Evolutionary conservation across 2,888 invertebrate species (phyloP).

Genomic region (Panorpa germanica): DNA sequence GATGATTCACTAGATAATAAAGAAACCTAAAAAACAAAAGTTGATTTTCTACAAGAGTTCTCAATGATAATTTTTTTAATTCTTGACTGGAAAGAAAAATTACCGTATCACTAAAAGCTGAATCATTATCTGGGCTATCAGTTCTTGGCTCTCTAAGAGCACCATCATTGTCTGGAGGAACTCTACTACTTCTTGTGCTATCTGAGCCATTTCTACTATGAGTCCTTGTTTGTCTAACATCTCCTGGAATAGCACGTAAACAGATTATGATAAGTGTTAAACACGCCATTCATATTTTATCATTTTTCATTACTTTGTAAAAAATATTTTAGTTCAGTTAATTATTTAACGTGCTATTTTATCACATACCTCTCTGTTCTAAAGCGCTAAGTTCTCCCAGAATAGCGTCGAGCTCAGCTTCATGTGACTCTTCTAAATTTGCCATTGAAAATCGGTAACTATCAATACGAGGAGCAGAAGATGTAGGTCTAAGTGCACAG

Average conservation of each 20-base stretch:
- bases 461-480: no score
- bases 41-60: no score
- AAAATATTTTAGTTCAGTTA: no score
- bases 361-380: slow-evolving; percentile 47
- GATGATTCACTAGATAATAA: slow-evolving; percentile 86
- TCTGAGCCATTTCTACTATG: no score
- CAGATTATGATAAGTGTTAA: background rate
- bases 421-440: slow-evolving; percentile 87
- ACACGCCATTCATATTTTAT: slow-evolving; percentile 3
- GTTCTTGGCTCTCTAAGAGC: slow-evolving; percentile 37
- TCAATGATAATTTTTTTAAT: slow-evolving; percentile 21
- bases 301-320: background rate
- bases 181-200: slow-evolving; percentile 13
- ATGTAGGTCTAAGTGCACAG: no score
- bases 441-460: slow-evolving; percentile 91
- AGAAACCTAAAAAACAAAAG: slow-evolving; percentile 35
- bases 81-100: slow-evolving; percentile 70
- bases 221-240: slow-evolving; percentile 14
- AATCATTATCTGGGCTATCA: slow-evolving; percentile 94
- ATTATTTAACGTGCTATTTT: no score
- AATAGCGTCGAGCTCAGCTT: slow-evolving; percentile 92
- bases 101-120: slow-evolving; percentile 94
- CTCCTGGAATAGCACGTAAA: slow-evolving; percentile 9
- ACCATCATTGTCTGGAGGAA: slow-evolving; percentile 10
- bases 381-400: slow-evolving; percentile 88